phyloP scores from a whole-genome alignment of 2,797 vertebrate genomes.

The Acomys russatus region DNA sequence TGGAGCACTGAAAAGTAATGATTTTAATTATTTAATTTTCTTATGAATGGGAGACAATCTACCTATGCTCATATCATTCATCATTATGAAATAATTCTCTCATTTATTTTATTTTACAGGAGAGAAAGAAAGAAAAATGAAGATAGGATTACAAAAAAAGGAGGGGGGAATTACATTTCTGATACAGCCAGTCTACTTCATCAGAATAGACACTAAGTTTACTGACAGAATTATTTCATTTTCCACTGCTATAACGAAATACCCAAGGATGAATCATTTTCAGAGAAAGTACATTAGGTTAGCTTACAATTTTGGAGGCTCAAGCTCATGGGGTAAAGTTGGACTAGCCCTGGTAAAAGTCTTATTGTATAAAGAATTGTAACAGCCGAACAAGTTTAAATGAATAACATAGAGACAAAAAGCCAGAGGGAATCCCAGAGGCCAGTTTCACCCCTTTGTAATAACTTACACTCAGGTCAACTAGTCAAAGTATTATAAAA shows the following conservation, averaged over 20 bases:
- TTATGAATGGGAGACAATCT: constrained; percentile 78
- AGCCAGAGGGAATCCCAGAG: not conserved
- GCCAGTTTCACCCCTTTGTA: not conserved
- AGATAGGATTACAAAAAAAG: not conserved
- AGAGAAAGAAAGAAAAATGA: constrained; percentile 51
- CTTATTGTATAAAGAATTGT: not conserved
- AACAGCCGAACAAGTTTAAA: not conserved
- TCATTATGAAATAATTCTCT: constrained; percentile 78
- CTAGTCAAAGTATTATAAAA: not conserved
- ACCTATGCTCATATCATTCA: constrained; percentile 21
- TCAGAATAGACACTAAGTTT: not conserved
- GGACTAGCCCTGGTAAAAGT: not conserved
- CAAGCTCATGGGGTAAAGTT: no score
- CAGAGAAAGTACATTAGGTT: not conserved
- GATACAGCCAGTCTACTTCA: not conserved
- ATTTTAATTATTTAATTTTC: constrained; percentile 74
- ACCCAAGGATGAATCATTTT: not conserved
- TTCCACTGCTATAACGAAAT: not conserved
- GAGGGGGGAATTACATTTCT: not conserved
- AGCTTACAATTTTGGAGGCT: not conserved
- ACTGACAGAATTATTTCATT: not conserved
- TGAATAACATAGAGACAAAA: not conserved
- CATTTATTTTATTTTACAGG: constrained; percentile 65
- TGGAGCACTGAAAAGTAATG: constrained; percentile 73
- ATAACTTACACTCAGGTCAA: not conserved